phyloP scores from a whole-genome alignment of 2,113 vertebrate species.

The Hassar affinis region DNA sequence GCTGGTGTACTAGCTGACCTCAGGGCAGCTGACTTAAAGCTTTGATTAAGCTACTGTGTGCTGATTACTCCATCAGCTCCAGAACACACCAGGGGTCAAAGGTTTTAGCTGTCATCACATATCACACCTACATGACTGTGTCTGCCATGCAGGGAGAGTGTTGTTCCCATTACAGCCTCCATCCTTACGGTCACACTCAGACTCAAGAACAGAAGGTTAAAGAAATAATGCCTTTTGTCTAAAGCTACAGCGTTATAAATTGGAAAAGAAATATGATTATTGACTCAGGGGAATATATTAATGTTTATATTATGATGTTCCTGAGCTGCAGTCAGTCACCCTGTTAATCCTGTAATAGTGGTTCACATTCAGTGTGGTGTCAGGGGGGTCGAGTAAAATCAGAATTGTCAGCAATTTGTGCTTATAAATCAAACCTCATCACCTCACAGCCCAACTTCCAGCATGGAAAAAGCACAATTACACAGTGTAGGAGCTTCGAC shows the following conservation, averaged over 20 bases:
- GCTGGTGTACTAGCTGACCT: constrained; percentile 16
- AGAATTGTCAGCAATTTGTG: neutral
- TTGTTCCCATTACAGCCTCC: neutral
- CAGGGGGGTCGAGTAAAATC: neutral
- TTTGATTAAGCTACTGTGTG: constrained; percentile 31
- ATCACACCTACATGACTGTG: neutral
- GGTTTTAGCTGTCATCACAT: constrained; percentile 16
- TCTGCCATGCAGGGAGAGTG: neutral
- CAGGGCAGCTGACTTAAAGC: constrained; percentile 16
- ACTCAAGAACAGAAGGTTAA: neutral
- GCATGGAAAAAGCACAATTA: neutral
- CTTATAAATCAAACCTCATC: neutral
- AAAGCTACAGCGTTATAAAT: neutral
- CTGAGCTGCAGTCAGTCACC: neutral
- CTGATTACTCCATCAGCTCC: constrained; percentile 36
- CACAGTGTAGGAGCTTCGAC: neutral
- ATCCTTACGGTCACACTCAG: neutral
- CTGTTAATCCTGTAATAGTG: neutral
- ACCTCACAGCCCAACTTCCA: neutral
- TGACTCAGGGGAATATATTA: neutral
- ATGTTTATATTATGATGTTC: neutral
- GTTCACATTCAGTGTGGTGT: neutral
- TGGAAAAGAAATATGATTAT: neutral
- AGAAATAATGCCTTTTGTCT: neutral
- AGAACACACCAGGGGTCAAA: constrained; percentile 35